Evolutionary conservation across 2,113 vertebrate genomes (phyloP).

Genomic region (Furnarius figulus): DNA sequence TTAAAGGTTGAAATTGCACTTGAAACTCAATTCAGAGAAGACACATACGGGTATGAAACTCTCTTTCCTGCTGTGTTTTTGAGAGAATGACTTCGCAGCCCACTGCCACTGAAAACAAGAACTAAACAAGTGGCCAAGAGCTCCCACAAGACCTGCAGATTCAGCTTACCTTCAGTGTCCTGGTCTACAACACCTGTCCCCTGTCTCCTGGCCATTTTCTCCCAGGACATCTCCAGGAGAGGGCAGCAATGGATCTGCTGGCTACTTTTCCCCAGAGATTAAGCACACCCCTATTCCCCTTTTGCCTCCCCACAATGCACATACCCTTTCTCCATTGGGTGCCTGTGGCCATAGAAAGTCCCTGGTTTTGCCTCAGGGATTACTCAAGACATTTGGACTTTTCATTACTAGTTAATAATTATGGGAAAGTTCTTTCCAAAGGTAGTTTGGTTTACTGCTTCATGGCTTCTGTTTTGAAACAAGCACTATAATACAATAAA

Average conservation of each 20-base stretch:
- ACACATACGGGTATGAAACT: background rate
- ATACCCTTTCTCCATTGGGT: background rate
- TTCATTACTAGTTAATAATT: conserved; percentile 64
- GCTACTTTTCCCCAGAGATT: background rate
- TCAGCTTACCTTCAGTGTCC: background rate
- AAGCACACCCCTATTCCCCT: background rate
- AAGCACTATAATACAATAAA: background rate
- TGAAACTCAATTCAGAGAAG: background rate
- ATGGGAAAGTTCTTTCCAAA: conserved; percentile 35
- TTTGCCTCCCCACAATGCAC: fast-evolving
- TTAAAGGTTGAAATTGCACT: background rate
- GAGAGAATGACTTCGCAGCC: background rate
- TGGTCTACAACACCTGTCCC: background rate
- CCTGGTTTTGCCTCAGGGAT: conserved; percentile 23
- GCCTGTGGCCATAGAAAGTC: background rate
- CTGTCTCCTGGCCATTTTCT: background rate
- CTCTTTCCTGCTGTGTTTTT: background rate
- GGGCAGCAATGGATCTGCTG: conserved; percentile 66
- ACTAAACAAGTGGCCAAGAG: background rate
- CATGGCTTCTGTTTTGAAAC: background rate
- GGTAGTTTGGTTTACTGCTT: background rate
- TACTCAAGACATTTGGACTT: conserved; percentile 20
- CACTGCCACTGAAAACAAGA: background rate
- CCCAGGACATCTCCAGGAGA: conserved; percentile 60
- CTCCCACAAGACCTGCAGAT: background rate